These are phyloP conservation scores for Dicentrarchus labrax DNA, from an alignment of 2,113 vertebrate species.

Conservation along the genomic window DNA sequence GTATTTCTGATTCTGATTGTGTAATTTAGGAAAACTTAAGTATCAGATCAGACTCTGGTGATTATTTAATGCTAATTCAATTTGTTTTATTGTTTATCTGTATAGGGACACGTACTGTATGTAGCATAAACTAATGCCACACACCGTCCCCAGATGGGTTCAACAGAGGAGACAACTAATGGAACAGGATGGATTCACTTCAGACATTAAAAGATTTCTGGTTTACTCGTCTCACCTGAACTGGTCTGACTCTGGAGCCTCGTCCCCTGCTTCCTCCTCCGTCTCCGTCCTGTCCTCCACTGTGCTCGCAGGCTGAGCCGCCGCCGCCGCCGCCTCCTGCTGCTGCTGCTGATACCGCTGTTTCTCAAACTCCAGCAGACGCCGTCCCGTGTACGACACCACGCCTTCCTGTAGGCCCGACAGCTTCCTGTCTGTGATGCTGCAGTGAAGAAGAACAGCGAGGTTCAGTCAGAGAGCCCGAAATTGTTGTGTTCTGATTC, in stretches of 20 bases:
- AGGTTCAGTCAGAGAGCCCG: not conserved
- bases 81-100: no score
- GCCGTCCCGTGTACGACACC: conserved; percentile 77
- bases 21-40: no score
- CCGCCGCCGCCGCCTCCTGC: not conserved
- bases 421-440: conserved; percentile 87
- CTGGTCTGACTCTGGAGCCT: conserved; percentile 58
- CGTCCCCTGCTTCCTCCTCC: conserved; percentile 73
- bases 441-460: conserved; percentile 40
- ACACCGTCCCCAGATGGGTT: no score
- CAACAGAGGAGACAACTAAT: no score
- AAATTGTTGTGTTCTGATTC: not conserved
- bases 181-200: no score
- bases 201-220: no score
- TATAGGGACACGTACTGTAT: no score
- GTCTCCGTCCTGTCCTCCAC: conserved; percentile 61
- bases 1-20: no score
- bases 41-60: no score
- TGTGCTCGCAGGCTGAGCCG: not conserved
- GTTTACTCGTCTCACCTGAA: conserved; percentile 70
- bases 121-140: no score
- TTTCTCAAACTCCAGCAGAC: conserved; percentile 83
- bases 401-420: conserved; percentile 63
- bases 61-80: no score
- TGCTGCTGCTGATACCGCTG: conserved; percentile 10